phyloP scores from a whole-genome alignment of 1,140 invertebrate species.

The Mycetomoellerius zeteki region DNA sequence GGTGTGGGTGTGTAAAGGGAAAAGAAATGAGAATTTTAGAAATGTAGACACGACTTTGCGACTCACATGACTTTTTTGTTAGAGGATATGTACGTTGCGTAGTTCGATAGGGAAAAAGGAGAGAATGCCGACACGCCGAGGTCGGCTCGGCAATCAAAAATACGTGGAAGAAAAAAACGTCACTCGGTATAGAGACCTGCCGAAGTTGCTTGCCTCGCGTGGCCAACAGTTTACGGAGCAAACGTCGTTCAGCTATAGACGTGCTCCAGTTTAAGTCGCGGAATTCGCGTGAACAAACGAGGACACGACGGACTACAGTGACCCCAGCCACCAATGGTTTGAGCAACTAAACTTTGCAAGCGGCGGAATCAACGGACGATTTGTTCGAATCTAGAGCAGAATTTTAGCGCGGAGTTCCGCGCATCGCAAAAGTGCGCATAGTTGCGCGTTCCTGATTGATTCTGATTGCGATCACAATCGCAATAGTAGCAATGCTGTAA shows the following conservation, averaged over 20 bases:
- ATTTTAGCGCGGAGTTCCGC: slow-evolving; percentile 12
- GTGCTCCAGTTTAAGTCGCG: slow-evolving; percentile 63
- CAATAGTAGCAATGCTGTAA: background rate
- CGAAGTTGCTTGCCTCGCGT: slow-evolving; percentile 31
- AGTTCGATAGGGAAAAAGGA: background rate
- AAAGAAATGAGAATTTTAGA: slow-evolving; percentile 22
- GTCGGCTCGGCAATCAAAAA: slow-evolving; percentile 18
- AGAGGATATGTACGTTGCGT: background rate
- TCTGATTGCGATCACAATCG: background rate
- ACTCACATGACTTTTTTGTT: slow-evolving; percentile 31
- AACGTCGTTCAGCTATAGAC: slow-evolving; percentile 62
- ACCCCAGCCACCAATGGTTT: slow-evolving; percentile 39
- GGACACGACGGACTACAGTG: slow-evolving; percentile 18
- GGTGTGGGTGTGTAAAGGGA: background rate
- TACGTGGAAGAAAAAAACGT: slow-evolving; percentile 29
- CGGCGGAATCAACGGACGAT: slow-evolving; percentile 48
- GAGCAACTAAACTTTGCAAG: slow-evolving; percentile 47
- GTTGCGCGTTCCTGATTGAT: background rate
- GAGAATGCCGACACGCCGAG: background rate
- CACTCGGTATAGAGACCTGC: slow-evolving; percentile 11
- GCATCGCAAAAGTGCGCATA: slow-evolving; percentile 3
- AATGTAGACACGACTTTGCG: slow-evolving; percentile 4
- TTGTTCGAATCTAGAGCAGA: slow-evolving; percentile 17
- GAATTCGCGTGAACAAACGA: slow-evolving; percentile 52
- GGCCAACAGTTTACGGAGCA: slow-evolving; percentile 18